Percentiles rank a stretch among this genome's conserved stretches.
These are phyloP conservation scores for Poeciliopsis turneri DNA, from an alignment of 2,797 vertebrate species.

Conservation along the genomic window DNA sequence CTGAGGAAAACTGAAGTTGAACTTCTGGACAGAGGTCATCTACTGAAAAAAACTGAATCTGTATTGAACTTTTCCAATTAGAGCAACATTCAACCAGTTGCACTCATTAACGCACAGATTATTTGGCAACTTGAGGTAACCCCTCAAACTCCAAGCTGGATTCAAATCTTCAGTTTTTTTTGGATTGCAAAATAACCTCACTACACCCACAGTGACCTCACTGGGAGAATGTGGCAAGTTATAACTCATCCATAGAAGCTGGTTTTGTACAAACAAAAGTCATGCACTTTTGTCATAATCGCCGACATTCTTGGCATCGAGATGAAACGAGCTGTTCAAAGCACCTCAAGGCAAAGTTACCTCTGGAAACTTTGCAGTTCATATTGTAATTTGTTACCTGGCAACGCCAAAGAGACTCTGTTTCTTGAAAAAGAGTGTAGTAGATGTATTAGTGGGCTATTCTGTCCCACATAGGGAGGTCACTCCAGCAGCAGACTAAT, in stretches of 20 bases:
- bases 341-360: neutral
- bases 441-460: neutral
- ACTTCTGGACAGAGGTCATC: neutral
- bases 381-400: neutral
- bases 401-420: neutral
- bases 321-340: neutral
- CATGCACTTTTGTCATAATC: neutral
- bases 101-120: neutral
- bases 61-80: neutral
- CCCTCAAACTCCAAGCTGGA: neutral
- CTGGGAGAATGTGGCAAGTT: neutral
- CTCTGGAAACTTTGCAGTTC: neutral
- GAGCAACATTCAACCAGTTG: neutral
- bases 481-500: neutral
- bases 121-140: neutral
- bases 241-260: neutral
- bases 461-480: neutral
- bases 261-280: neutral
- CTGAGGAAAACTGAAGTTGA: neutral
- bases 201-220: neutral
- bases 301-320: neutral
- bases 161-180: neutral
- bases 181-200: neutral
- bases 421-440: neutral
- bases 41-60: neutral